phyloP scores from a whole-genome alignment of 2,797 vertebrate species.

The Karalla daura region DNA sequence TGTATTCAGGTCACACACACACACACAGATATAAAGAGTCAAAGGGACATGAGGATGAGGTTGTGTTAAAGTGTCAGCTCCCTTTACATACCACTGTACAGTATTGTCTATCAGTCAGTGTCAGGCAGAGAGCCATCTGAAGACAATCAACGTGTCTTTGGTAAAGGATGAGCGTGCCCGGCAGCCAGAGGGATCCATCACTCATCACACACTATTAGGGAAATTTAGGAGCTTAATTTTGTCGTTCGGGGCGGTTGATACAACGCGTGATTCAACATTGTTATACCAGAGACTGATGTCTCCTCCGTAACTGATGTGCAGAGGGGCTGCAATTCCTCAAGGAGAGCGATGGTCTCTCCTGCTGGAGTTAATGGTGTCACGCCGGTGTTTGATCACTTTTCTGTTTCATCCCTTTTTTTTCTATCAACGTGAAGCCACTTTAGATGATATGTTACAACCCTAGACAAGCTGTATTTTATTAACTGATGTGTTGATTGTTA shows the following conservation, averaged over 20 bases:
- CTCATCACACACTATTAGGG: constrained; percentile 76
- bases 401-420: background rate
- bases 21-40: constrained; percentile 19
- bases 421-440: constrained; percentile 23
- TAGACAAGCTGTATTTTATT: background rate
- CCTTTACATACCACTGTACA: constrained; percentile 2
- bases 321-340: constrained; percentile 69
- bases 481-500: background rate
- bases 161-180: constrained; percentile 72
- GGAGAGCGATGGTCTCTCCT: constrained; percentile 66
- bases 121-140: constrained; percentile 51
- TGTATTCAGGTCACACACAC: constrained; percentile 38
- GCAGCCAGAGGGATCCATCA: constrained; percentile 66
- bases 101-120: constrained; percentile 49
- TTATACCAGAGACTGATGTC: constrained; percentile 76
- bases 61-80: constrained; percentile 17
- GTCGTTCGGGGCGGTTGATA: constrained; percentile 71
- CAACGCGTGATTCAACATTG: constrained; percentile 73
- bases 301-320: constrained; percentile 68
- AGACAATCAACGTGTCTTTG: constrained; percentile 67
- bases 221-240: constrained; percentile 83
- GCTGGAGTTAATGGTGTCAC: constrained; percentile 70
- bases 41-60: constrained; percentile 10
- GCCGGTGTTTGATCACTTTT: constrained; percentile 43
- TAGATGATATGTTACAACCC: background rate